Evolutionary conservation across 2,113 vertebrate species (phyloP), one percentile per base, ranked within the genome.

Genomic region (Hippocampus zosterae): DNA sequence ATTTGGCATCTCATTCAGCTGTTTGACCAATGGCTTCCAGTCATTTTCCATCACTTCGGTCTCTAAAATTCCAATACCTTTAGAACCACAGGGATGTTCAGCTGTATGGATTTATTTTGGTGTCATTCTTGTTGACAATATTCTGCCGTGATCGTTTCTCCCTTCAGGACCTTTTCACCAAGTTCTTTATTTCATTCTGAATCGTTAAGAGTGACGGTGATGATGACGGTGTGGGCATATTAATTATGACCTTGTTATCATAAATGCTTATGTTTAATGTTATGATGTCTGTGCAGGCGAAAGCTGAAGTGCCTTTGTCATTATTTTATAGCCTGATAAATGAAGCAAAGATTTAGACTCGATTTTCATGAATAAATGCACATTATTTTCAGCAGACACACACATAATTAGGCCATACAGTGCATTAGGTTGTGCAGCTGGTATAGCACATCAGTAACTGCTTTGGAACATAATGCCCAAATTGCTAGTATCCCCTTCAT

Each of bases 361-460:
- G 63, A 78, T 69, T 79, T 80, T 78, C 75, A 80, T 88, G 76
- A 85, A 84, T 84, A 87, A 86, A 84, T 85, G 46, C 70, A 48
- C 40, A 16, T 77, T 77, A 76, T 75, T 78, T 73, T 21, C 64
- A 79, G 57, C 69, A 80, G 72, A 82, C 69, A 59, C 62, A 79
- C 27, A 25, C 61, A 83, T 80, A 84, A 87, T 84, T 81, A 85
- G 85, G 75, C 68, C 73, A 77, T 62, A 60, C 42, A 70, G 75
- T 71, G 70, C 27, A 55, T 68, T 77, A 9, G 65, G 62, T n/a
- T 0, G 52, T 44, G 57, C 55, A 61, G 48, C 71, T 73, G 40
- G 5, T 70, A 62, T 67, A 65, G 63, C 53, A 53, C 21, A 37
- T 37, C 33, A 53, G 53, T 68, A 70, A 68, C 72, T 25, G 42